A percentile compares a stretch with the other conserved stretches of the same genome.
Evolutionary conservation across 1,140 invertebrate genomes (phyloP).

Genomic region (Parasteatoda tepidariorum): DNA sequence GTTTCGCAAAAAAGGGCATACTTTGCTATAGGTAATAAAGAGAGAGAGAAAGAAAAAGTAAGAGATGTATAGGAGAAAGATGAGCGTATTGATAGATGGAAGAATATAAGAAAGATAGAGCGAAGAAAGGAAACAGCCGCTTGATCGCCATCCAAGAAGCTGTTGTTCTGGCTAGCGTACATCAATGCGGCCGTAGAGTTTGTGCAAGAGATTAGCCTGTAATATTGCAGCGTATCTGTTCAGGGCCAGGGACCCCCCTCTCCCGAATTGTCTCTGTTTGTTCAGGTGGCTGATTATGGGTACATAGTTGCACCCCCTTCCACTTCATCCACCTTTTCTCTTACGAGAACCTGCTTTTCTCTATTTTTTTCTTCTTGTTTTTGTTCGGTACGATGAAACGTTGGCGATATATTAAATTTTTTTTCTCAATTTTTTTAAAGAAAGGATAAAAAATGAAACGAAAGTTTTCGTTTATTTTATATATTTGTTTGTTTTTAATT

Average conservation of each 20-base stretch:
- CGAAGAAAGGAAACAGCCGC: background rate
- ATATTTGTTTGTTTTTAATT: too few relatives aligned
- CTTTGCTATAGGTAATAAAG: too few relatives aligned
- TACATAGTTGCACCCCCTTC: constrained; percentile 14
- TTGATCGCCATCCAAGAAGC: constrained; percentile 36
- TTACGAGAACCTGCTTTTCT: too few relatives aligned
- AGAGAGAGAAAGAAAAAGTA: too few relatives aligned
- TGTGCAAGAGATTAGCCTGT: constrained; percentile 56
- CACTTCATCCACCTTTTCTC: background rate
- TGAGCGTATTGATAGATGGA: too few relatives aligned
- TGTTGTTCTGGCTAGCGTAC: constrained; percentile 44
- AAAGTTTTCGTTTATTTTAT: too few relatives aligned
- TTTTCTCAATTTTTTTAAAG: background rate
- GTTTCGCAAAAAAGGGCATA: too few relatives aligned
- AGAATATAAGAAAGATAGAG: too few relatives aligned
- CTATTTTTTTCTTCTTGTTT: constrained; percentile 1
- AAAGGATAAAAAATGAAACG: background rate
- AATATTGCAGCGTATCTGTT: constrained; percentile 54
- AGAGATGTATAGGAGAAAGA: too few relatives aligned
- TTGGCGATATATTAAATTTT: constrained; percentile 1
- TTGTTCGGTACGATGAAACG: constrained; percentile 6
- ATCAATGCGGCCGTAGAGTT: constrained; percentile 33
- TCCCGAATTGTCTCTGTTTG: constrained; percentile 56
- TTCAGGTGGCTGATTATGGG: constrained; percentile 58
- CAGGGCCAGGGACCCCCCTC: constrained; percentile 31